Evolutionary conservation across 1,140 invertebrate species (phyloP), one percentile per base, ranked within the genome.

Genomic region (Halesus radiatus): DNA sequence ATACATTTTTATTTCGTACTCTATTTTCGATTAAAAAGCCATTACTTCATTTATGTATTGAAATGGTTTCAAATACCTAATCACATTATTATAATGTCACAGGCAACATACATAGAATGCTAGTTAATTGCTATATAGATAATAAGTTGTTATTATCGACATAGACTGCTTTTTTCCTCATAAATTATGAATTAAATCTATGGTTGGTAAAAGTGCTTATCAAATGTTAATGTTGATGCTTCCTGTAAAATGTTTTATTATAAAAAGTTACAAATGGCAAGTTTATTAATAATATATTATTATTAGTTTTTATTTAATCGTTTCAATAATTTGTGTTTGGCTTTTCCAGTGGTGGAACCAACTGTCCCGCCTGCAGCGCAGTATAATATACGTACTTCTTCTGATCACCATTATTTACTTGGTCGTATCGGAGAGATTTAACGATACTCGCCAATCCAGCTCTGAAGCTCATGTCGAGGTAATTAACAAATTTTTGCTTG

Each of bases 301-400:
- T 18, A 22, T 62, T 22, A 22, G 23, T 5, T 15, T 18, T 62
- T 4, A 64, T 20, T 16, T 45, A 5, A 16, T 8, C 45, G 22
- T 60, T 81, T 18, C 3, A 16, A 56, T 16, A 53, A 53, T 53
- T 1, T 56, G 16, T 6, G 20, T 18, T 56, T 84, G 83, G 84
- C 26, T 76, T 80, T 90, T 90, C 37, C 84, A 96, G 95, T 90
- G 92, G 87, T 96, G 95, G 96, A 95, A 96, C 85, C 93, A 95
- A 84, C 86, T 96, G 52, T 96, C 96, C n/a, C 92, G 95, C 84
- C 92, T 95, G 85, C 95, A 96, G 87, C 90, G 94, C 54, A 95
- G 93, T 85, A 88, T 95, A 50, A 90, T 95, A 74, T 92, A 93
- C 81, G 91, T 95, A 81, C 84, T 92, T 7, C 56, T 87, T 32